phyloP scores from a whole-genome alignment of 2,113 vertebrate species.

The Paradoxurus hermaphroditus region DNA sequence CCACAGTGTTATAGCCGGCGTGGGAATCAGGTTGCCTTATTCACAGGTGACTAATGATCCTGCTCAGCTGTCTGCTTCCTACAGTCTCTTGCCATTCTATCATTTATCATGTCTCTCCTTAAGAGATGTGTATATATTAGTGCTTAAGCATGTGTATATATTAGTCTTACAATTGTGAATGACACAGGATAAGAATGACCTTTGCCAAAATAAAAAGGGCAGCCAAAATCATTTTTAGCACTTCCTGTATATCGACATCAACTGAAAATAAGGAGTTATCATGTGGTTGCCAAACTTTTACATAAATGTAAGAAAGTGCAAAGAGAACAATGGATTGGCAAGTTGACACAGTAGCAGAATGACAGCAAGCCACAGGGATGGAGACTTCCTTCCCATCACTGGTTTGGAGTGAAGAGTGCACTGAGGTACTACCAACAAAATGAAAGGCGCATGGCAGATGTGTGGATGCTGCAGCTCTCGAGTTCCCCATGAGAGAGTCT shows the following conservation, averaged over 20 bases:
- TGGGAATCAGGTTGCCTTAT: neutral
- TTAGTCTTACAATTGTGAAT: constrained; percentile 42
- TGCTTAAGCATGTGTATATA: neutral
- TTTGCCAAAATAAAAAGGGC: constrained; percentile 56
- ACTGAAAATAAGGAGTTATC: constrained; percentile 5
- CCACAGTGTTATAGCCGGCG: neutral
- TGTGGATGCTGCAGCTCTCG: neutral
- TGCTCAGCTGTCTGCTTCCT: neutral
- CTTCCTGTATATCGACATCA: neutral
- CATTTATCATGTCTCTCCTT: neutral
- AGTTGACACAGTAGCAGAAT: neutral
- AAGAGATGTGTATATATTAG: constrained; percentile 3
- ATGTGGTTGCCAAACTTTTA: constrained; percentile 20
- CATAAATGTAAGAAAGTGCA: neutral
- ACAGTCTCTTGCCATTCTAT: neutral
- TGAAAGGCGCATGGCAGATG: neutral
- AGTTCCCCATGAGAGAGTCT: neutral
- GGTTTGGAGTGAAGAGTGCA: neutral
- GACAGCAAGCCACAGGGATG: neutral
- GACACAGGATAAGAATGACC: constrained; percentile 46
- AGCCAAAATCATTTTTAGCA: constrained; percentile 35
- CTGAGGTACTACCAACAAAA: neutral
- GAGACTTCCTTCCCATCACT: constrained; percentile 1
- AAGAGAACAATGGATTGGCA: constrained; percentile 22
- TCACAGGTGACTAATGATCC: neutral